These are phyloP conservation scores for Stegana nigrithorax DNA, from an alignment of 2,888 invertebrate species.

Conservation along the genomic window DNA sequence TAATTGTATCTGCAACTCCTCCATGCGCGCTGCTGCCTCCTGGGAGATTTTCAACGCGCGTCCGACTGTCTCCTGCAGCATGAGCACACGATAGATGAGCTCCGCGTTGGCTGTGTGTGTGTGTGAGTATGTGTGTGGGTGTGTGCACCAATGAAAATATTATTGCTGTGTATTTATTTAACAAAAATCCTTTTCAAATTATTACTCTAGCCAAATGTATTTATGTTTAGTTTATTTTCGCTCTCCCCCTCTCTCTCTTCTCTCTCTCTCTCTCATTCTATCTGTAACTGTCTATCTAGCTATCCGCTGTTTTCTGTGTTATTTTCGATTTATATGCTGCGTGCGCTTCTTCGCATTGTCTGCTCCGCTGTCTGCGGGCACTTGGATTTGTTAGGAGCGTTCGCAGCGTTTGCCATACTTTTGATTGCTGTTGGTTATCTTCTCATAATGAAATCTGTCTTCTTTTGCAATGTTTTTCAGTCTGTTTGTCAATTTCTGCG, in stretches of 20 bases:
- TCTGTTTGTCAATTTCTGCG: too few species aligned
- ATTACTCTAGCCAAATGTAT: slow-evolving; percentile 32
- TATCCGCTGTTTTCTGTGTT: too few species aligned
- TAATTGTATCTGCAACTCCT: slow-evolving; percentile 68
- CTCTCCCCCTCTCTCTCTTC: too few species aligned
- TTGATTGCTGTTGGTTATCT: slow-evolving; percentile 29
- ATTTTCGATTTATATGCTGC: too few species aligned
- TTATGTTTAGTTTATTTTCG: slow-evolving; percentile 31
- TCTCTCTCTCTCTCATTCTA: too few species aligned
- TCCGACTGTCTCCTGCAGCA: slow-evolving; percentile 67
- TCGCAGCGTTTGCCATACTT: too few species aligned
- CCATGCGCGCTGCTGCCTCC: slow-evolving; percentile 68
- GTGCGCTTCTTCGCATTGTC: too few species aligned
- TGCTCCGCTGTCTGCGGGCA: too few species aligned
- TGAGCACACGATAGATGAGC: slow-evolving; percentile 67
- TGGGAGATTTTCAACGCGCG: slow-evolving; percentile 67
- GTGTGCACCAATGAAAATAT: slow-evolving; percentile 37
- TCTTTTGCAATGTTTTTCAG: too few species aligned
- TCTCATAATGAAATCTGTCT: slow-evolving; percentile 46
- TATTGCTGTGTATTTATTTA: slow-evolving; percentile 31
- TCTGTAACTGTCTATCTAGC: slow-evolving; percentile 5
- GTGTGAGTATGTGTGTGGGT: not conserved
- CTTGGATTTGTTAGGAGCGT: not conserved
- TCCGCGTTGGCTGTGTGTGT: slow-evolving; percentile 64
- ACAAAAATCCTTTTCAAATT: slow-evolving; percentile 16